Percentiles rank a stretch among this genome's conserved stretches.
Evolutionary conservation across 2,888 invertebrate species (phyloP).

Genomic region (Drosophila phalerata): DNA sequence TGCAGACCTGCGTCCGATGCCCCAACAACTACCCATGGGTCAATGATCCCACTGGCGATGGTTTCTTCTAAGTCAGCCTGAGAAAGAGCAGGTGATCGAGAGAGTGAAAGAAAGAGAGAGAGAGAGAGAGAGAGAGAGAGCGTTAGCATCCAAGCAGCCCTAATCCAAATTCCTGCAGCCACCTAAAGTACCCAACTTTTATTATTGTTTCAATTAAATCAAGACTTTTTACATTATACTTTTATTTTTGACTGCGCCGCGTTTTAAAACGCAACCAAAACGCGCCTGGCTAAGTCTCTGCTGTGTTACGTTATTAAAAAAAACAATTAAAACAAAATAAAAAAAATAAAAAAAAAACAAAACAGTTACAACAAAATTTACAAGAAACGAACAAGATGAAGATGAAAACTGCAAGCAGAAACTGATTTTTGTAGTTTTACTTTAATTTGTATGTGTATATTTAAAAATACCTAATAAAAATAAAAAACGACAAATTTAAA

Average conservation of each 20-base stretch:
- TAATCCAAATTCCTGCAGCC: conserved; percentile 61
- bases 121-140: conserved; percentile 27
- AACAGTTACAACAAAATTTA: conserved; percentile 29
- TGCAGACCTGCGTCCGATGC: conserved; percentile 96
- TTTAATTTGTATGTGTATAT: conserved; percentile 82
- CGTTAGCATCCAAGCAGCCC: conserved; percentile 52
- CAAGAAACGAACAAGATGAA: conserved; percentile 39
- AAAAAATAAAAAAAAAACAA: conserved; percentile 22
- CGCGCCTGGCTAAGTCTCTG: conserved; percentile 80
- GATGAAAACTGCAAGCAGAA: conserved; percentile 47
- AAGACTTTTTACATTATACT: conserved; percentile 65
- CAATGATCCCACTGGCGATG: conserved; percentile 91
- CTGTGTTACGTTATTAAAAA: conserved; percentile 85
- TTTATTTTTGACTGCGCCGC: conserved; percentile 63
- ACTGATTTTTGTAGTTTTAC: conserved; percentile 82
- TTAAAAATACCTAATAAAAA: conserved; percentile 77
- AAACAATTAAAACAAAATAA: conserved; percentile 56
- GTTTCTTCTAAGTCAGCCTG: conserved; percentile 91
- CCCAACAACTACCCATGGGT: conserved; percentile 98
- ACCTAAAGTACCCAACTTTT: conserved; percentile 41
- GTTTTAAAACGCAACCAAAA: conserved; percentile 41
- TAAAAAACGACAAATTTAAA: conserved; percentile 53
- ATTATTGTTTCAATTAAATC: conserved; percentile 51
- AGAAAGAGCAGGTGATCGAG: conserved; percentile 48
- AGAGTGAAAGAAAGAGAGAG: conserved; percentile 24